phyloP scores from a whole-genome alignment of 2,113 vertebrate genomes.

The Mola mola region DNA sequence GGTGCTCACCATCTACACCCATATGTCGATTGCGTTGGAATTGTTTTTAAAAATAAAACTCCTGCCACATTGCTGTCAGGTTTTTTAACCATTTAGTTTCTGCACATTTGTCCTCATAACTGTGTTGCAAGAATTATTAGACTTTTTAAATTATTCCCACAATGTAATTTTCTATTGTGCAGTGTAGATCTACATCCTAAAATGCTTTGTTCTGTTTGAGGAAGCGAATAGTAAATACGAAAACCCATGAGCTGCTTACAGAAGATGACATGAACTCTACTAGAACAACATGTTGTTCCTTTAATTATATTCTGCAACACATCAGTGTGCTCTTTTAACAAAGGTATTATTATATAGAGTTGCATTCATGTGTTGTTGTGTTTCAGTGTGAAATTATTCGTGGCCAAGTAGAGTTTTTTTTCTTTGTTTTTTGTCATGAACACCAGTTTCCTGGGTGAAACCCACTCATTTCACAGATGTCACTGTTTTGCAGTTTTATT shows the following conservation, averaged over 20 bases:
- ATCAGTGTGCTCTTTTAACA: constrained; percentile 11
- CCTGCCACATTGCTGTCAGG: constrained; percentile 18
- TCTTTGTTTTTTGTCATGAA: too few relatives aligned
- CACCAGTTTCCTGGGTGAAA: too few relatives aligned
- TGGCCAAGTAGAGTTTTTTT: too few relatives aligned
- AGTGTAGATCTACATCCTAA: background rate
- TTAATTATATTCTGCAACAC: too few relatives aligned
- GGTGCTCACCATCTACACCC: constrained; percentile 50
- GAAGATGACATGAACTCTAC: constrained; percentile 24
- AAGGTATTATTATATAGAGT: background rate
- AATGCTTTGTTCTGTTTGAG: constrained; percentile 24
- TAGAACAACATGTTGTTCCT: too few relatives aligned
- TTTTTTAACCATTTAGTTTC: constrained; percentile 9
- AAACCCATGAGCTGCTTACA: constrained; percentile 26
- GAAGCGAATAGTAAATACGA: constrained; percentile 15
- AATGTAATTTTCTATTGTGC: constrained; percentile 10
- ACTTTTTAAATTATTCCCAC: constrained; percentile 16
- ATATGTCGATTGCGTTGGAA: constrained; percentile 46
- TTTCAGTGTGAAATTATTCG: too few relatives aligned
- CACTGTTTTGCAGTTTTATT: too few relatives aligned
- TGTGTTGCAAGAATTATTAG: constrained; percentile 18
- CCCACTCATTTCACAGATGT: too few relatives aligned
- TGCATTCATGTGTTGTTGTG: too few relatives aligned
- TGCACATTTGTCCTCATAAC: constrained; percentile 1
- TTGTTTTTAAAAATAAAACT: constrained; percentile 38